phyloP scores from a whole-genome alignment of 2,797 vertebrate species.

The Florisuga fusca region DNA sequence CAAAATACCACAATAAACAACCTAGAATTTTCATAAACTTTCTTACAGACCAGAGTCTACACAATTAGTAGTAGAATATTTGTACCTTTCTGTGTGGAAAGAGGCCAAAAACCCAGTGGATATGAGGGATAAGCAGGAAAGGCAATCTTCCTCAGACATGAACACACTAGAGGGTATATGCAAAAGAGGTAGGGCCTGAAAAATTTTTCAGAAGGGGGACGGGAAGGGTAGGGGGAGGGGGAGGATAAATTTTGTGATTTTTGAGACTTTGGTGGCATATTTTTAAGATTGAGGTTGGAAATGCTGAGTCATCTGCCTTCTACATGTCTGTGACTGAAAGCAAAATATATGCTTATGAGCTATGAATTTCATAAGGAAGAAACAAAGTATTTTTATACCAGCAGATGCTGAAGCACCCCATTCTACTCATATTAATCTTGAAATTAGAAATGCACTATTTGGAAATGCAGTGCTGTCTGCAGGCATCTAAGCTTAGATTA shows the following conservation, averaged over 20 bases:
- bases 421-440: background rate
- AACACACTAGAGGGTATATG: too few species aligned
- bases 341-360: background rate
- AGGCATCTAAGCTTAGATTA: background rate
- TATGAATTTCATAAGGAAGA: background rate
- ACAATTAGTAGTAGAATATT: background rate
- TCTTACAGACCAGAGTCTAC: background rate
- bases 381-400: background rate
- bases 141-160: too few species aligned
- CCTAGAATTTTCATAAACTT: background rate
- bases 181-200: too few species aligned
- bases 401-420: background rate
- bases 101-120: background rate
- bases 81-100: background rate
- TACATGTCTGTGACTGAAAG: background rate
- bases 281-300: background rate
- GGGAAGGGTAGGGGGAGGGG: background rate
- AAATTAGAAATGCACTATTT: background rate
- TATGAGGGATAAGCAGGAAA: too few species aligned
- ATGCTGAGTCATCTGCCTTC: background rate
- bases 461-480: background rate
- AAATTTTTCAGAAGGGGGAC: too few species aligned
- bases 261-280: background rate
- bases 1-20: too few species aligned
- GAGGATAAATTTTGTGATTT: background rate